A percentile compares a stretch with the other conserved stretches of the same genome.
These are phyloP conservation scores for Leptinotarsa defecta DNA, from an alignment of 1,140 invertebrate genomes.

Conservation along the genomic window DNA sequence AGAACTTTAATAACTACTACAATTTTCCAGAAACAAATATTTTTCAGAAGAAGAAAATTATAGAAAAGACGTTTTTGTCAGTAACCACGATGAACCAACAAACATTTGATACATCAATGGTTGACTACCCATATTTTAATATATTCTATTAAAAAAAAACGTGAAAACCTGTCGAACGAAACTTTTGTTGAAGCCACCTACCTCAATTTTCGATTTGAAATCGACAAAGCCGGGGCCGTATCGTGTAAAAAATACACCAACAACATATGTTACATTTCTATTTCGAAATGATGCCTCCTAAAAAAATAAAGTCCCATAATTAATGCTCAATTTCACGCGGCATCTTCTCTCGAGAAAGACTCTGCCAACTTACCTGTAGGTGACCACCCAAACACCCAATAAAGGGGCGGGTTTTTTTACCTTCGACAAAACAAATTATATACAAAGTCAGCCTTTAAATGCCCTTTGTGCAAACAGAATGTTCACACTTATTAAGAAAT, in stretches of 20 bases:
- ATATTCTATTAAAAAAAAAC: no score
- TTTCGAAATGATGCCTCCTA: slow-evolving; percentile 25
- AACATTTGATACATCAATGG: no score
- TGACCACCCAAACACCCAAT: slow-evolving; percentile 42
- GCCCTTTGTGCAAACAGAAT: slow-evolving; percentile 33
- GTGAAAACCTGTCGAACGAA: not conserved
- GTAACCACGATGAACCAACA: no score
- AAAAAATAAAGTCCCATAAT: slow-evolving; percentile 37
- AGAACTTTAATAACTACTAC: no score
- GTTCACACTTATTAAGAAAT: slow-evolving; percentile 33
- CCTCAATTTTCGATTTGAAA: slow-evolving; percentile 1
- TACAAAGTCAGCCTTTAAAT: slow-evolving; percentile 27
- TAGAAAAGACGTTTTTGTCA: no score
- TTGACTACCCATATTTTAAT: no score
- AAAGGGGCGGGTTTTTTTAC: slow-evolving; percentile 29
- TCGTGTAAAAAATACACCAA: slow-evolving; percentile 27
- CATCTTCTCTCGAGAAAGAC: slow-evolving; percentile 23
- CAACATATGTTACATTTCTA: slow-evolving; percentile 32
- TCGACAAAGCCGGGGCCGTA: not conserved
- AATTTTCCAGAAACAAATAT: no score
- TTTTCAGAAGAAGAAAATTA: no score
- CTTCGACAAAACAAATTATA: slow-evolving; percentile 30
- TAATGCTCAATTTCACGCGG: slow-evolving; percentile 41
- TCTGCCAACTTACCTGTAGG: slow-evolving; percentile 15
- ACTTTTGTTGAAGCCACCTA: not conserved